These are phyloP conservation scores for Cyclina sinensis DNA, from an alignment of 1,140 invertebrate species.

Conservation along the genomic window DNA sequence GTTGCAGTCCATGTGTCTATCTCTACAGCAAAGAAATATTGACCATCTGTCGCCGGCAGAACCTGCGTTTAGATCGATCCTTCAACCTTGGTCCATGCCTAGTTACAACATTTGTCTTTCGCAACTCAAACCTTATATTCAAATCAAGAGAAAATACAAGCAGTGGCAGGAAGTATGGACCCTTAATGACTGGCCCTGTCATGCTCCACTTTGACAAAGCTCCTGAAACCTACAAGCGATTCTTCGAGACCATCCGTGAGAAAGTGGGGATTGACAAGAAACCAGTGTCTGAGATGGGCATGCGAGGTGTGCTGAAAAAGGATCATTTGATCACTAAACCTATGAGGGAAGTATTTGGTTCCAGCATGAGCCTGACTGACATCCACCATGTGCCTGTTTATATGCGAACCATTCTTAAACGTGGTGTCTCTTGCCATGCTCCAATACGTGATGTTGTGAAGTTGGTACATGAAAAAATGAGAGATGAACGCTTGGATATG, in stretches of 20 bases:
- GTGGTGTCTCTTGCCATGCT: background rate
- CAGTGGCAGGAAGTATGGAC: background rate
- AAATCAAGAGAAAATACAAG: background rate
- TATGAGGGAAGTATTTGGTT: background rate
- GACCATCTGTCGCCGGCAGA: background rate
- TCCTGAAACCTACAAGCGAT: background rate
- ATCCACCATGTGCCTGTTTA: background rate
- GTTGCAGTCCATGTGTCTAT: background rate
- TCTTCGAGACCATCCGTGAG: background rate
- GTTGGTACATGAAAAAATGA: background rate
- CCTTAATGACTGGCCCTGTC: background rate
- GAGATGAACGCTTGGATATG: background rate
- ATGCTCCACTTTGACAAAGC: background rate
- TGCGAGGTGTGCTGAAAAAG: background rate
- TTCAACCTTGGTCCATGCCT: background rate
- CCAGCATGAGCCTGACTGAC: background rate
- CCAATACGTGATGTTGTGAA: background rate
- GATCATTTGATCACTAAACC: background rate
- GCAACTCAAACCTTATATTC: background rate
- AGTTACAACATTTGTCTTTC: background rate
- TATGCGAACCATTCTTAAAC: background rate
- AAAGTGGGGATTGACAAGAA: background rate
- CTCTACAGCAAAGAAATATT: background rate
- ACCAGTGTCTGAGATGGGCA: background rate
- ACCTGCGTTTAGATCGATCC: background rate